A percentile compares a stretch with the other conserved stretches of the same genome.
Evolutionary conservation across 2,888 invertebrate genomes (phyloP).

Genomic region (Epinotia demarniana): DNA sequence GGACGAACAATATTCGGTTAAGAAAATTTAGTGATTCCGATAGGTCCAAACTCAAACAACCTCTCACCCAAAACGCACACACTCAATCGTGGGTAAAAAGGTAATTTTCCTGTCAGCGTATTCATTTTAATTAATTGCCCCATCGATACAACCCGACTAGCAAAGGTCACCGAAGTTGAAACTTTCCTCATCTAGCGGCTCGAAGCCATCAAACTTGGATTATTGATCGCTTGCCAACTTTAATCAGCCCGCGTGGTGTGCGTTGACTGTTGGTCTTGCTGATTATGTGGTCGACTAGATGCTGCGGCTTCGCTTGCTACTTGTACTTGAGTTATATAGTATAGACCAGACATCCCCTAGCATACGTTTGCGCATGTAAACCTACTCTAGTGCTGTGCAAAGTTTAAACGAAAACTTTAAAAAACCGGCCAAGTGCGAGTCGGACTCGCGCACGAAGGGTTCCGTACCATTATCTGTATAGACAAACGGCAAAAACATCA

Average conservation of each 20-base stretch:
- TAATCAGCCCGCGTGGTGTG: neutral
- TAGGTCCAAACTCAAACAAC: too few species aligned
- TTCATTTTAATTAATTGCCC: neutral
- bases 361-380: too few species aligned
- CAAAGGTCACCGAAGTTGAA: slow-evolving; percentile 20
- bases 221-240: slow-evolving; percentile 19
- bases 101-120: neutral
- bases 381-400: too few species aligned
- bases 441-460: too few species aligned
- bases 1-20: too few species aligned
- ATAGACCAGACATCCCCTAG: neutral
- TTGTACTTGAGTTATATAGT: neutral
- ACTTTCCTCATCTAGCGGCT: slow-evolving; percentile 16
- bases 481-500: too few species aligned
- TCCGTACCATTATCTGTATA: too few species aligned
- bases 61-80: too few species aligned
- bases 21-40: too few species aligned
- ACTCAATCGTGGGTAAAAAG: too few species aligned
- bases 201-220: slow-evolving; percentile 6
- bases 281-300: neutral
- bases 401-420: too few species aligned
- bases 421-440: too few species aligned
- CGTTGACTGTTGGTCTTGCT: neutral
- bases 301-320: neutral
- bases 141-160: neutral